Percentiles rank a stretch among this genome's conserved stretches.
phyloP scores from a whole-genome alignment of 2,888 invertebrate genomes.

The Ophion slaviceki region DNA sequence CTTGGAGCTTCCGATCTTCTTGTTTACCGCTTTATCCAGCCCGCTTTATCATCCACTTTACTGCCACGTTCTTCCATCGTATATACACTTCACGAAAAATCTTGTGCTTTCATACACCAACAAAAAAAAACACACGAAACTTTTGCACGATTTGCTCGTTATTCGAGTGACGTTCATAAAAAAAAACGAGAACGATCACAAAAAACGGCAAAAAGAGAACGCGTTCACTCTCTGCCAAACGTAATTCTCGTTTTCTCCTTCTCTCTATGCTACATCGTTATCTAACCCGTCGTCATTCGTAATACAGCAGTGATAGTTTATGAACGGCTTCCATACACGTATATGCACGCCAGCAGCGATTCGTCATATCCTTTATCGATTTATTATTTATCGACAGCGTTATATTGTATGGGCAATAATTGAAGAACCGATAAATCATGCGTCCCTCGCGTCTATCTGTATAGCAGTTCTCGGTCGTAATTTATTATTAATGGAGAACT shows the following conservation, averaged over 20 bases:
- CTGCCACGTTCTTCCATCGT: slow-evolving; percentile 32
- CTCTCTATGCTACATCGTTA: slow-evolving; percentile 43
- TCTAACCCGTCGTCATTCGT: slow-evolving; percentile 33
- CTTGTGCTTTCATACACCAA: slow-evolving; percentile 43
- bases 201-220: slow-evolving; percentile 5
- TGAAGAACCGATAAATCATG: slow-evolving; percentile 60
- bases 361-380: slow-evolving; percentile 57
- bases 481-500: slow-evolving; percentile 63
- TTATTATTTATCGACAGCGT: slow-evolving; percentile 53
- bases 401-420: slow-evolving; percentile 49
- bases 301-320: slow-evolving; percentile 34
- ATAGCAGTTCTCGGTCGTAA: slow-evolving; percentile 45
- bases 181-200: slow-evolving; percentile 22
- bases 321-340: neutral
- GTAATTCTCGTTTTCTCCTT: slow-evolving; percentile 14
- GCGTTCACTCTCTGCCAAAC: slow-evolving; percentile 30
- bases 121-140: slow-evolving; percentile 35
- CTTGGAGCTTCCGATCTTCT: slow-evolving; percentile 60
- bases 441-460: slow-evolving; percentile 27
- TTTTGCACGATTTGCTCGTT: slow-evolving; percentile 52
- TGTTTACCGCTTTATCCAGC: slow-evolving; percentile 63
- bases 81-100: slow-evolving; percentile 48
- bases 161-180: slow-evolving; percentile 34
- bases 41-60: slow-evolving; percentile 57
- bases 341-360: slow-evolving; percentile 41